Evolutionary conservation across 2,888 invertebrate species (phyloP).

Genomic region (Xylophagus ater): DNA sequence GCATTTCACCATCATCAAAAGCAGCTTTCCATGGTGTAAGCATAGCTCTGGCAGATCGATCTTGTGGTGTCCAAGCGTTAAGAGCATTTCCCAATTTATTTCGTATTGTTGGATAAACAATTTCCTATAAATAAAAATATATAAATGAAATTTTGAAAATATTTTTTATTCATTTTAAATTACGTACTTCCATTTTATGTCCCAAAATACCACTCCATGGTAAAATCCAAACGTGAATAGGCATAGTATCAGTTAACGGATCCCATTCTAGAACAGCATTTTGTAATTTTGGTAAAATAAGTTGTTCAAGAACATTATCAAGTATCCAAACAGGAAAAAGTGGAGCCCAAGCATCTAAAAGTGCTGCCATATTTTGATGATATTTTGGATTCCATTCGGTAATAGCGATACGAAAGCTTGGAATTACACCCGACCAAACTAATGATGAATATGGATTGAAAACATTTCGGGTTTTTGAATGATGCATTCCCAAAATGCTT

Average conservation of each 20-base stretch:
- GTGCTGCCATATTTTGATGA: slow-evolving; percentile 63
- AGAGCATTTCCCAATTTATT: slow-evolving; percentile 83
- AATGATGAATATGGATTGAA: slow-evolving; percentile 65
- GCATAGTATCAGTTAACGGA: slow-evolving; percentile 86
- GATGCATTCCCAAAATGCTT: slow-evolving; percentile 41
- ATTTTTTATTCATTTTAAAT: not conserved
- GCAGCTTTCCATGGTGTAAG: slow-evolving; percentile 79
- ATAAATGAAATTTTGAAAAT: no score
- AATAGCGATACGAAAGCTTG: slow-evolving; percentile 55
- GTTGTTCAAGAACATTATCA: slow-evolving; percentile 68
- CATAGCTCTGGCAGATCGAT: slow-evolving; percentile 83
- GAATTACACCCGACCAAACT: slow-evolving; percentile 83
- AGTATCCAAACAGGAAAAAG: slow-evolving; percentile 74
- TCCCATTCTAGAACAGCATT: slow-evolving; percentile 84
- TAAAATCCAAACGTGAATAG: slow-evolving; percentile 93
- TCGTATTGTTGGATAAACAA: slow-evolving; percentile 80
- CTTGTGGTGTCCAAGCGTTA: slow-evolving; percentile 91
- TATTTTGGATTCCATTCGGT: slow-evolving; percentile 70
- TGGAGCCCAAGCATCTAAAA: slow-evolving; percentile 72
- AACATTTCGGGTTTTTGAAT: slow-evolving; percentile 31
- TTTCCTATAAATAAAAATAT: slow-evolving; percentile 21
- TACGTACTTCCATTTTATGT: slow-evolving; percentile 32
- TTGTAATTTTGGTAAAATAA: slow-evolving; percentile 63
- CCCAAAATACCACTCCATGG: slow-evolving; percentile 89
- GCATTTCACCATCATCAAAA: slow-evolving; percentile 63